phyloP scores from a whole-genome alignment of 1,140 invertebrate species.

The Hylyphantes graminicola region DNA sequence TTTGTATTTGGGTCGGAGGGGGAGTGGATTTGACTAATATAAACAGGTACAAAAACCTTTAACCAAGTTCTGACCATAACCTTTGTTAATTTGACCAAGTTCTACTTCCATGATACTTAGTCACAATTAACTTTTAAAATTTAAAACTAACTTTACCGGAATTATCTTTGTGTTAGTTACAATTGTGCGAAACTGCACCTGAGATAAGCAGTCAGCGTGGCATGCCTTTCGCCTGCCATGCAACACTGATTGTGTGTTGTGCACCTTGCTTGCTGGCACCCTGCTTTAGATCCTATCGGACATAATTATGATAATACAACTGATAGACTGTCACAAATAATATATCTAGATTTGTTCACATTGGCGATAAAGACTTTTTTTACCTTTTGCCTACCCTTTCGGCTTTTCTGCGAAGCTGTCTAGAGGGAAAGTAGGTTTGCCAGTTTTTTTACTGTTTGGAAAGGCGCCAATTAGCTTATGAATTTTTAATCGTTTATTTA shows the following conservation, averaged over 20 bases:
- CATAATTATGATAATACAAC: conserved; percentile 51
- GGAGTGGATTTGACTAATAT: no score
- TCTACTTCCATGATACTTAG: no score
- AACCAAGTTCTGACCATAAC: no score
- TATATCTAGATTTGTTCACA: conserved; percentile 51
- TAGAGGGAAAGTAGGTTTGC: conserved; percentile 13
- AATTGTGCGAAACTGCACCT: no score
- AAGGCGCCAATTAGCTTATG: conserved; percentile 19
- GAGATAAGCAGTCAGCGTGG: no score
- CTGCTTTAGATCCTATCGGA: conserved; percentile 37
- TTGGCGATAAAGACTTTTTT: conserved; percentile 43
- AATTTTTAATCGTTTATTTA: no score
- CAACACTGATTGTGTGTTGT: conserved; percentile 27
- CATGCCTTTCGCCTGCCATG: conserved; percentile 21
- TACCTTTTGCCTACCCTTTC: conserved; percentile 13
- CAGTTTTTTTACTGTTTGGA: neutral
- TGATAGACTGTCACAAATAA: conserved; percentile 36
- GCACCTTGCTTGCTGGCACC: conserved; percentile 39
- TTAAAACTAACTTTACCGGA: no score
- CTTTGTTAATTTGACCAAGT: no score
- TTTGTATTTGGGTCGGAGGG: no score
- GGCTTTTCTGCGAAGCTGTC: conserved; percentile 32
- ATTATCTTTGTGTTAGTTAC: no score
- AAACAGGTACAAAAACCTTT: no score
- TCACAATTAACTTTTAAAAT: no score